Conservation (phyloP, 2,113 vertebrate genomes). For the Todiramphus chloris region DNA sequence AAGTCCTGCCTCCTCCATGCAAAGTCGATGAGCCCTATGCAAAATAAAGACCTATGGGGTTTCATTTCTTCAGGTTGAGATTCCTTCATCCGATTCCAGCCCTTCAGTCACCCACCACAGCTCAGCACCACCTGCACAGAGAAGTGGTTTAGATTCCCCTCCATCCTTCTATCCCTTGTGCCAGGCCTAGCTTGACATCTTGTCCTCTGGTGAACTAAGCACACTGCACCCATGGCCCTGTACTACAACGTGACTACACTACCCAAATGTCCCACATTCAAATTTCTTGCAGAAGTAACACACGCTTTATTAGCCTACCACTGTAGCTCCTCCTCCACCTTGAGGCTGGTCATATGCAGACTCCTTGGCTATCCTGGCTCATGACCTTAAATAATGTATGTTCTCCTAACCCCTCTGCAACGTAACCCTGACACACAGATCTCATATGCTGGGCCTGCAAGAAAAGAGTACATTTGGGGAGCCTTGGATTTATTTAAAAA, state of each 20-base stretch:
- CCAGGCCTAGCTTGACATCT: not conserved
- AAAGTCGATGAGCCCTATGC: not conserved
- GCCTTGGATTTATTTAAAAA: constrained; percentile 49
- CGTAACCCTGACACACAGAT: not conserved
- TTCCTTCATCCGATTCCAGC: not conserved
- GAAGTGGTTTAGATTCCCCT: not conserved
- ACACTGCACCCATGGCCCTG: not conserved
- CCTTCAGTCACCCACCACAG: not conserved
- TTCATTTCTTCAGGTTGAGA: not conserved
- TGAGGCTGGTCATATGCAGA: not conserved
- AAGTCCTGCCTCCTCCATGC: not conserved
- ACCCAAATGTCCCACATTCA: not conserved
- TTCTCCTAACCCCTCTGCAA: not conserved
- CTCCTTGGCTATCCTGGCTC: not conserved
- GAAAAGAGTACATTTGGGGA: constrained; percentile 30
- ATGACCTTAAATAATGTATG: rapidly evolving
- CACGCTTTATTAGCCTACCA: rapidly evolving
- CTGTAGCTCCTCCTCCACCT: not conserved
- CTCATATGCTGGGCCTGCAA: not conserved
- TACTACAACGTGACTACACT: rapidly evolving
- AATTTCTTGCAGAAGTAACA: not conserved
- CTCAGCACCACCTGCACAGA: not conserved
- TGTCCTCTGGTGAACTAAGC: not conserved
- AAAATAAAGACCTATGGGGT: not conserved
- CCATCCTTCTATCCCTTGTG: not conserved